Evolutionary conservation across 2,888 invertebrate genomes (phyloP).

Genomic region (Polyommatus icarus): DNA sequence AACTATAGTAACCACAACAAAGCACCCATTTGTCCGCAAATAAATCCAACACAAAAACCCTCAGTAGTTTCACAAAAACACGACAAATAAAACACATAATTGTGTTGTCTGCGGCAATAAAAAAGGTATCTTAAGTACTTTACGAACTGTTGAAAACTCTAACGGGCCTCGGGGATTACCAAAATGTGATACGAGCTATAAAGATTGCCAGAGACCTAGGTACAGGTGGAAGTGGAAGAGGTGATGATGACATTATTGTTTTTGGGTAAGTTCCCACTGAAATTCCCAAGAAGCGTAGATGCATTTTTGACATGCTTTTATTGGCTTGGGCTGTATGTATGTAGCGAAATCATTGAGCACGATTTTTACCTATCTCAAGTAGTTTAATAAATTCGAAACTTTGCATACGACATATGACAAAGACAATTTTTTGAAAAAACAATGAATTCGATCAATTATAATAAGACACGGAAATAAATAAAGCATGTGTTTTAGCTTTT

Average conservation of each 20-base stretch:
- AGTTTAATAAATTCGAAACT: too few relatives aligned
- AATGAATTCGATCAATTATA: too few relatives aligned
- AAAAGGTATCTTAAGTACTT: conserved; percentile 23
- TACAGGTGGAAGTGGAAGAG: not conserved
- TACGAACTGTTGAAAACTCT: conserved; percentile 28
- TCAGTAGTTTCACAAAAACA: conserved; percentile 12
- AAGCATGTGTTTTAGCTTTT: too few relatives aligned
- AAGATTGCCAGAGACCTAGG: not conserved
- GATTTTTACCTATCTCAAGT: too few relatives aligned
- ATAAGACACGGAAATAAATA: too few relatives aligned
- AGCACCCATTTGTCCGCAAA: not conserved
- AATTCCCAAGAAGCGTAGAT: too few relatives aligned
- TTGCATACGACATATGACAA: too few relatives aligned
- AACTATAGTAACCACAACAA: not conserved
- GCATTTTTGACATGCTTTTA: too few relatives aligned
- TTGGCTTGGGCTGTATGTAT: too few relatives aligned
- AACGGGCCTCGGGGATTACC: not conserved
- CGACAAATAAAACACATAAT: conserved; percentile 12
- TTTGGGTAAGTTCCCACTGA: too few relatives aligned
- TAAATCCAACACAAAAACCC: not conserved
- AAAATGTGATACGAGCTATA: conserved; percentile 15
- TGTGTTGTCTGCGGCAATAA: conserved; percentile 12
- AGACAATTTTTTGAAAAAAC: too few relatives aligned
- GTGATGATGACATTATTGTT: not conserved
- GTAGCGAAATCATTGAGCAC: too few relatives aligned